Conservation (phyloP, 2,113 vertebrate species). For the Oenanthe oenanthe region DNA sequence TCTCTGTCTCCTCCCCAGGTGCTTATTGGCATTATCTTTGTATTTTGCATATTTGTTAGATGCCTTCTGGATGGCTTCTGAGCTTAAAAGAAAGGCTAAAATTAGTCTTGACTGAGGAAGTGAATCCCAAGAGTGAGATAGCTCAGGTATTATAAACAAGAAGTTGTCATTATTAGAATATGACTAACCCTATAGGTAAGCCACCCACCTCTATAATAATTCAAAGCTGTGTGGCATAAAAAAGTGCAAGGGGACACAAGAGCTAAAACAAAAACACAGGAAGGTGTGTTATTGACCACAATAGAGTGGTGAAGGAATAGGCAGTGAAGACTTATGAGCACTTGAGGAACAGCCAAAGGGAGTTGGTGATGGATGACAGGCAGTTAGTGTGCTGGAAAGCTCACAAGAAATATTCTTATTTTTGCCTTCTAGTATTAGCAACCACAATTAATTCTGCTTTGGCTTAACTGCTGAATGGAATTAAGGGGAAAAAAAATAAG, state of each 20-base stretch:
- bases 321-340: background rate
- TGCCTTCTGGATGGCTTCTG: background rate
- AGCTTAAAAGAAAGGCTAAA: background rate
- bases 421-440: constrained; percentile 17
- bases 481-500: background rate
- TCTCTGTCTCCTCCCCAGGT: background rate
- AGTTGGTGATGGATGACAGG: constrained; percentile 6
- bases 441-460: constrained; percentile 11
- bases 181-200: background rate
- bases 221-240: background rate
- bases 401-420: background rate
- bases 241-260: background rate
- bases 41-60: background rate
- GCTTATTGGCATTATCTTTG: background rate
- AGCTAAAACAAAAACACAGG: background rate
- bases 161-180: background rate
- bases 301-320: background rate
- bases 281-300: background rate
- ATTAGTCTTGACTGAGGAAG: background rate
- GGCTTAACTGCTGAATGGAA: background rate
- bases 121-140: background rate
- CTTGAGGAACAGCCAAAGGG: constrained; percentile 2
- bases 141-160: background rate
- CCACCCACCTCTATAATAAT: background rate
- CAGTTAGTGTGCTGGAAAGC: background rate